Conservation (phyloP, 2,113 vertebrate species). For the Ellobius talpinus region DNA sequence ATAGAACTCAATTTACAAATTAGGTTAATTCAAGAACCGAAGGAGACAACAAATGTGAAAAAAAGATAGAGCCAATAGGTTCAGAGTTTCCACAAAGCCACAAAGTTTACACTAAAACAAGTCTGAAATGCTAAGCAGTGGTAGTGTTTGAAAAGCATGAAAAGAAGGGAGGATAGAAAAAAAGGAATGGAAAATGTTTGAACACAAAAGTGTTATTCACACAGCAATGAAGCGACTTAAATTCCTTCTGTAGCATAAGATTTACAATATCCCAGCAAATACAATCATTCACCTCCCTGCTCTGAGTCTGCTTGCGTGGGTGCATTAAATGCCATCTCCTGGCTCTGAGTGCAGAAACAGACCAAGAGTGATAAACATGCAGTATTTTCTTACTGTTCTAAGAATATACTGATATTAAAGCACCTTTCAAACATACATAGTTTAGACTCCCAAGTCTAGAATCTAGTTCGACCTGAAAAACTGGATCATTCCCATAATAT, state of each 20-base stretch:
- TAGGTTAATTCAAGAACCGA: conserved; percentile 74
- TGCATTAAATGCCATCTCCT: neutral
- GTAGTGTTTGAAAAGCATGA: neutral
- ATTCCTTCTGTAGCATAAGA: neutral
- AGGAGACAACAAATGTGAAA: conserved; percentile 57
- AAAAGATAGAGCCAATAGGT: conserved; percentile 21
- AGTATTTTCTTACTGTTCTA: neutral
- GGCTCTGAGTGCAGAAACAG: neutral
- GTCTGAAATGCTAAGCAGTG: neutral
- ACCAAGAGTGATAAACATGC: neutral
- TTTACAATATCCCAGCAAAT: conserved; percentile 25
- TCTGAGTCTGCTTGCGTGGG: neutral
- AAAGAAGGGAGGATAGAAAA: neutral
- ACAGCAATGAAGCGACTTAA: neutral
- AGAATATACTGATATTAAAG: neutral
- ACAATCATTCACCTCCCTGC: neutral
- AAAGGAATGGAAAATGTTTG: conserved; percentile 34
- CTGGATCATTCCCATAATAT: neutral
- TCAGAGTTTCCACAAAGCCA: neutral
- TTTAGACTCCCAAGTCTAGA: neutral
- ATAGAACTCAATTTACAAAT: conserved; percentile 68
- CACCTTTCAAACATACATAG: neutral
- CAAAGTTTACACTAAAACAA: neutral
- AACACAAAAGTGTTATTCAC: conserved; percentile 1
- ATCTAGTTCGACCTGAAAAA: neutral